phyloP scores from a whole-genome alignment of 1,140 invertebrate genomes.

The Drosophila tropicalis region DNA sequence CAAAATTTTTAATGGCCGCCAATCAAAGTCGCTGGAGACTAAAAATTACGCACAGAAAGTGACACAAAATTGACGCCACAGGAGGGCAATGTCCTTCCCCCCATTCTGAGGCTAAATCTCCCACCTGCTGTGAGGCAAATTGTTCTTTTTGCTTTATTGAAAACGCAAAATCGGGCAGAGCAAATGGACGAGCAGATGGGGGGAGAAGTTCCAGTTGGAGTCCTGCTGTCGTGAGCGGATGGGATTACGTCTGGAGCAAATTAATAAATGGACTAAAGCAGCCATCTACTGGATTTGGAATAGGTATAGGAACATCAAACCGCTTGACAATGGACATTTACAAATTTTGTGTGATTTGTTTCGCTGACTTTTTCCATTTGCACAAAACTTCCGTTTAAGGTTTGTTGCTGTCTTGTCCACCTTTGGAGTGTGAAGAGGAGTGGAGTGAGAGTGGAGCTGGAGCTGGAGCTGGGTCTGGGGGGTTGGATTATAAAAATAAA shows the following conservation, averaged over 20 bases:
- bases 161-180: slow-evolving; percentile 48
- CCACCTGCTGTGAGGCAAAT: slow-evolving; percentile 70
- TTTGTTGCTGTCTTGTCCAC: slow-evolving; percentile 49
- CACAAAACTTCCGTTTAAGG: slow-evolving; percentile 52
- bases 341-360: slow-evolving; percentile 74
- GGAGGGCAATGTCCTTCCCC: slow-evolving; percentile 20
- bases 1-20: slow-evolving; percentile 67
- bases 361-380: slow-evolving; percentile 43
- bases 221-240: slow-evolving; percentile 18
- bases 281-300: slow-evolving; percentile 4
- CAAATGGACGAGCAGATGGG: slow-evolving; percentile 21
- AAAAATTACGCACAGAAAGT: slow-evolving; percentile 63
- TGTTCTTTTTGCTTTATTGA: slow-evolving; percentile 59
- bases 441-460: slow-evolving; percentile 19
- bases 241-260: slow-evolving; percentile 58
- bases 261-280: slow-evolving; percentile 63
- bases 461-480: not conserved
- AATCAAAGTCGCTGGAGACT: slow-evolving; percentile 56
- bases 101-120: slow-evolving; percentile 25
- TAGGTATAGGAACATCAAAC: not conserved
- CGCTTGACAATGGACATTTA: slow-evolving; percentile 67
- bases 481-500: slow-evolving; percentile 73
- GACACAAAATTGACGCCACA: slow-evolving; percentile 63
- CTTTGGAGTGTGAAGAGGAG: not conserved
- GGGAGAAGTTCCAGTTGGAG: slow-evolving; percentile 23